phyloP scores from a whole-genome alignment of 92 coral and sea anemone genomes.

The Nematostella vectensis region DNA sequence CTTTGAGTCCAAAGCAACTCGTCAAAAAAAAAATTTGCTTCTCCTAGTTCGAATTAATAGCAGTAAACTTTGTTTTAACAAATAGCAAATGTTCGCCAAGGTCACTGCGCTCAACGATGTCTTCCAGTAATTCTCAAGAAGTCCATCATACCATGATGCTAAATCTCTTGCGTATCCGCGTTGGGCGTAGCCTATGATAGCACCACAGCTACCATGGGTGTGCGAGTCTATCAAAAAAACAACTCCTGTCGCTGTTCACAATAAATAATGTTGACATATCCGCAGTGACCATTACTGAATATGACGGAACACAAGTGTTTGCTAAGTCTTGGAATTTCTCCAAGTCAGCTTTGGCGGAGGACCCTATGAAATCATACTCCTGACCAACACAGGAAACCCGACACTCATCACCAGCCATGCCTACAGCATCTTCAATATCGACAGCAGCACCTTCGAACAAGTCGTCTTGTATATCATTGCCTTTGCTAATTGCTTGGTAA shows the following conservation, averaged over 20 bases:
- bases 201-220: not conserved
- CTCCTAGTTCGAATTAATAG: too few relatives aligned
- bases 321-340: not conserved
- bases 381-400: conserved; percentile 7
- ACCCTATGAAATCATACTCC: conserved; percentile 23
- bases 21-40: too few relatives aligned
- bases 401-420: conserved; percentile 38
- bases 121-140: not conserved
- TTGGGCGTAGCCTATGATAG: not conserved
- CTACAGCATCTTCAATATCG: conserved; percentile 31
- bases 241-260: not conserved
- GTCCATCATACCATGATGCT: conserved; percentile 2
- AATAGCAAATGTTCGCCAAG: not conserved
- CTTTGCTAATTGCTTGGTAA: conserved; percentile 24
- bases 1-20: too few relatives aligned
- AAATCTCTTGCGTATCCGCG: not conserved
- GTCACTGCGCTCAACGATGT: not conserved
- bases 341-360: not conserved
- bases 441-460: conserved; percentile 24
- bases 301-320: not conserved
- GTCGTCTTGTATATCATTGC: conserved; percentile 42
- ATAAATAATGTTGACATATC: not conserved
- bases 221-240: conserved; percentile 1
- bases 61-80: not conserved
- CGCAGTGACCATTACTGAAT: not conserved